These are phyloP conservation scores for Oligia fasciuncula DNA, from an alignment of 2,888 invertebrate genomes.

Conservation along the genomic window DNA sequence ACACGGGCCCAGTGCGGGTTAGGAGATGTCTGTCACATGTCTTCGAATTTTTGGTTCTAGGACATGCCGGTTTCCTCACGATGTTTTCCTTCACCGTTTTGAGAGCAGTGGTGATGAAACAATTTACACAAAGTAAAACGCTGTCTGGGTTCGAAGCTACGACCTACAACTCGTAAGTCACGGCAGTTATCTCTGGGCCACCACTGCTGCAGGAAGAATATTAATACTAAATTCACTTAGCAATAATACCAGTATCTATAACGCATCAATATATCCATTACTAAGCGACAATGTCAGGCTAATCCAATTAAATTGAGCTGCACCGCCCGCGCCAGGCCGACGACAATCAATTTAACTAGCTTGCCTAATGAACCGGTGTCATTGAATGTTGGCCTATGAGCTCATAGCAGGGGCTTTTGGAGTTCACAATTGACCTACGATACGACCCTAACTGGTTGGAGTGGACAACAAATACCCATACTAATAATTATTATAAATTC, in stretches of 20 bases:
- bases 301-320: conserved; percentile 66
- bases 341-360: conserved; percentile 36
- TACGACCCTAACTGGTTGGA: neutral
- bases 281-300: conserved; percentile 47
- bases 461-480: no score
- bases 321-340: conserved; percentile 24
- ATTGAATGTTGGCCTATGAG: conserved; percentile 29
- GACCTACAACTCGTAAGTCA: neutral
- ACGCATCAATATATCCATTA: conserved; percentile 53
- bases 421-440: conserved; percentile 11
- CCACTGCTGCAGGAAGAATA: neutral
- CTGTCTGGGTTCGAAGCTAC: neutral
- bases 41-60: no score
- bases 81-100: no score
- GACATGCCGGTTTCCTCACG: no score
- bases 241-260: neutral
- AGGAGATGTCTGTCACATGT: no score
- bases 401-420: conserved; percentile 1
- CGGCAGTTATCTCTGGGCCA: neutral
- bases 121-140: neutral
- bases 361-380: conserved; percentile 51
- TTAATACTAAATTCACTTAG: neutral
- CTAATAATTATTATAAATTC: no score
- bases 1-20: no score
- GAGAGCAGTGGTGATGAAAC: no score